phyloP scores from a whole-genome alignment of 1,140 invertebrate species.

The Liolophura sinensis region DNA sequence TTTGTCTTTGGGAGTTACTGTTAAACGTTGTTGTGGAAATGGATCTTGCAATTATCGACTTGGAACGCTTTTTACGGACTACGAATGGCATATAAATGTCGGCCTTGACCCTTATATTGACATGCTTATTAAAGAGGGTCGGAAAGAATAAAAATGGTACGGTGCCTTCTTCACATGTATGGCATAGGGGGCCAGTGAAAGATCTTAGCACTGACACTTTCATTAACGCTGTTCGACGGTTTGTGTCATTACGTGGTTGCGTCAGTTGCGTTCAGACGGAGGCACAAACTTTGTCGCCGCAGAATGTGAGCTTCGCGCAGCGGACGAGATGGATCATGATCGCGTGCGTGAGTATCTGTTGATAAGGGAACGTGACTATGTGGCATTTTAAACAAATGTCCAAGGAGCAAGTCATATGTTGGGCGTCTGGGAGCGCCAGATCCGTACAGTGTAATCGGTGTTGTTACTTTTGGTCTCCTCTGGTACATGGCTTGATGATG shows the following conservation, averaged over 20 bases:
- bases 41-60: no score
- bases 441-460: slow-evolving; percentile 10
- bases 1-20: no score
- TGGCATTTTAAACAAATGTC: slow-evolving; percentile 16
- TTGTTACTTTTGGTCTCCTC: neutral
- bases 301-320: slow-evolving; percentile 13
- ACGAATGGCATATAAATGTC: no score
- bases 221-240: slow-evolving; percentile 48
- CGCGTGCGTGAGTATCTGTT: slow-evolving; percentile 9
- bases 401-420: slow-evolving; percentile 17
- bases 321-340: neutral
- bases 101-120: no score
- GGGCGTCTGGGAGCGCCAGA: slow-evolving; percentile 20
- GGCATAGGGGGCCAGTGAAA: slow-evolving; percentile 24
- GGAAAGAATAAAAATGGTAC: slow-evolving; percentile 13
- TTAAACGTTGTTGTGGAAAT: no score
- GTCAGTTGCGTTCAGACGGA: slow-evolving; percentile 48
- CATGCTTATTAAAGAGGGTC: no score
- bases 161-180: slow-evolving; percentile 22
- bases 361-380: slow-evolving; percentile 12
- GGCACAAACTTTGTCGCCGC: slow-evolving; percentile 55
- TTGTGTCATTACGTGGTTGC: slow-evolving; percentile 52
- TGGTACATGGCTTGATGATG: slow-evolving; percentile 12
- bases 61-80: no score
- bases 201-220: slow-evolving; percentile 51